Conservation (phyloP, 2,888 invertebrate genomes). For the Eupithecia abbreviata region DNA sequence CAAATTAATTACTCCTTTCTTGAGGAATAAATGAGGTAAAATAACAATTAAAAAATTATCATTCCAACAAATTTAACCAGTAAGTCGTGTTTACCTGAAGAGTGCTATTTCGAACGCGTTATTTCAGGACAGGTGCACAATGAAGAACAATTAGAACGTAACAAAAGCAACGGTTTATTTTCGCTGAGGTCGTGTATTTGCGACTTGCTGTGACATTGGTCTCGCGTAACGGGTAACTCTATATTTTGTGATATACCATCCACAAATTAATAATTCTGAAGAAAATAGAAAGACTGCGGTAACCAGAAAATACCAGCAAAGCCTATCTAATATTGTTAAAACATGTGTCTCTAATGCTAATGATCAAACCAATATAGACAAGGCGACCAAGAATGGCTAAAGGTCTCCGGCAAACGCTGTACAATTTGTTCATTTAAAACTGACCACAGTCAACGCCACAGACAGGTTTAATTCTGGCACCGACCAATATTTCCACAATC, state of each 20-base stretch:
- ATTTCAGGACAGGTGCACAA: conserved; percentile 61
- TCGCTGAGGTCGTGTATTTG: conserved; percentile 68
- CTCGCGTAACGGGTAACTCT: conserved; percentile 13
- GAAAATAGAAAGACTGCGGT: neutral
- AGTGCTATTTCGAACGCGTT: conserved; percentile 57
- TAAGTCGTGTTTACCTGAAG: conserved; percentile 25
- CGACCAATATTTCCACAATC: conserved; percentile 38
- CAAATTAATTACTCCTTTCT: neutral
- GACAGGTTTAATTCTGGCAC: conserved; percentile 6
- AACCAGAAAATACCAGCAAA: neutral
- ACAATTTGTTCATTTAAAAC: conserved; percentile 3
- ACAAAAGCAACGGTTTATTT: conserved; percentile 64
- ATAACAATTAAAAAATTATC: neutral
- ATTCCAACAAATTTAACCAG: conserved; percentile 16
- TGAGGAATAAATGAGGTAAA: neutral
- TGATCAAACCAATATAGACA: neutral
- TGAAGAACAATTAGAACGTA: conserved; percentile 61
- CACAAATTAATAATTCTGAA: neutral
- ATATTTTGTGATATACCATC: neutral
- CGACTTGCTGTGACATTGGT: conserved; percentile 56
- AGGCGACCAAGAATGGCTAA: neutral
- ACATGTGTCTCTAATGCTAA: neutral
- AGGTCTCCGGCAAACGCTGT: neutral
- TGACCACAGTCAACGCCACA: conserved; percentile 14
- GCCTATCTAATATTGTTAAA: neutral